Evolutionary conservation across 2,888 invertebrate species (phyloP).

Genomic region (Chromoteleia sp.): DNA sequence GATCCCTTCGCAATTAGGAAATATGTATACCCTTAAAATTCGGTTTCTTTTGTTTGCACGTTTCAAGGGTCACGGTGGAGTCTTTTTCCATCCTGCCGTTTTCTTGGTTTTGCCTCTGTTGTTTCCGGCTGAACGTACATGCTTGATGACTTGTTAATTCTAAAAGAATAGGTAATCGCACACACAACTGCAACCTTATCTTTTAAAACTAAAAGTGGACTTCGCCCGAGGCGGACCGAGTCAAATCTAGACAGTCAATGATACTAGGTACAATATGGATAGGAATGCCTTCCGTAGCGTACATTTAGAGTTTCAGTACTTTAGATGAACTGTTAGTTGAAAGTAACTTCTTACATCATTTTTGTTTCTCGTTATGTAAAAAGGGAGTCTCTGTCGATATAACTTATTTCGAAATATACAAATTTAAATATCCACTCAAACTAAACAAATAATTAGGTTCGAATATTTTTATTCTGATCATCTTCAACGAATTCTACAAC

Average conservation of each 20-base stretch:
- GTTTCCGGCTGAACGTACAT: slow-evolving; percentile 69
- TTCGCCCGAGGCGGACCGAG: slow-evolving; percentile 41
- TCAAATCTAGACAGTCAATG: slow-evolving; percentile 52
- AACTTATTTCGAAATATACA: too few species aligned
- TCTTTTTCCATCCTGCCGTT: slow-evolving; percentile 67
- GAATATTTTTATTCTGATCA: too few species aligned
- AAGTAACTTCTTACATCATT: not conserved
- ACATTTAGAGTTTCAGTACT: slow-evolving; percentile 3
- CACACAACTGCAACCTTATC: slow-evolving; percentile 54
- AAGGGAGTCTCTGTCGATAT: not conserved
- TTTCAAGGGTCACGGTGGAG: slow-evolving; percentile 38
- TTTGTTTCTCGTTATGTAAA: not conserved
- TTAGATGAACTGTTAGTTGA: not conserved
- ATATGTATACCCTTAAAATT: slow-evolving; percentile 70
- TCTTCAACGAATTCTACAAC: too few species aligned
- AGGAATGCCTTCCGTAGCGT: slow-evolving; percentile 1
- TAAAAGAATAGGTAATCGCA: slow-evolving; percentile 81
- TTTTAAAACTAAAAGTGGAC: slow-evolving; percentile 67
- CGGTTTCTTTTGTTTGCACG: slow-evolving; percentile 72
- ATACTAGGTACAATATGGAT: slow-evolving; percentile 31
- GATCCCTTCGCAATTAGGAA: slow-evolving; percentile 82
- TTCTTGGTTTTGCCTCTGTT: slow-evolving; percentile 64
- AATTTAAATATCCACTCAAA: too few species aligned
- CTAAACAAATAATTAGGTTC: too few species aligned
- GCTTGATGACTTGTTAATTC: slow-evolving; percentile 79